Evolutionary conservation across 2,113 vertebrate genomes (phyloP).

Genomic region (Sterna hirundo): DNA sequence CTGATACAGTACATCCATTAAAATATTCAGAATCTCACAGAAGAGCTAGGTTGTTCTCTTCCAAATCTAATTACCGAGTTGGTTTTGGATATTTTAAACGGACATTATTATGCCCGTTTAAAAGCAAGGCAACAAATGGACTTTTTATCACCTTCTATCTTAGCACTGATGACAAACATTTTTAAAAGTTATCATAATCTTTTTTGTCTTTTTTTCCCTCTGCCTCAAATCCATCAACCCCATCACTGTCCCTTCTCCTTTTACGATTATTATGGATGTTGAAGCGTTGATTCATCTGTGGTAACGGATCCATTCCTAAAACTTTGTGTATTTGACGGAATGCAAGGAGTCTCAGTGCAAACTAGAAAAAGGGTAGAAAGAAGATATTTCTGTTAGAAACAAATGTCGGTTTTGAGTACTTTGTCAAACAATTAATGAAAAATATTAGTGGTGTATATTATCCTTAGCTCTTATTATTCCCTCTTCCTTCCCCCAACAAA

Average conservation of each 20-base stretch:
- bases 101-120: constrained; percentile 67
- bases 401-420: neutral
- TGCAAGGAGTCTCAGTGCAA: constrained; percentile 93
- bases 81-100: constrained; percentile 64
- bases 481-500: neutral
- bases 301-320: constrained; percentile 95
- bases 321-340: constrained; percentile 99
- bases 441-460: neutral
- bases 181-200: constrained; percentile 92
- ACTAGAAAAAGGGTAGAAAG: constrained; percentile 69
- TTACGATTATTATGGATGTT: constrained; percentile 93
- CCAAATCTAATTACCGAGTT: constrained; percentile 41
- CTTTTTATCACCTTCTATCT: constrained; percentile 39
- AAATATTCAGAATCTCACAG: constrained; percentile 54
- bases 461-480: neutral
- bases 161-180: constrained; percentile 59
- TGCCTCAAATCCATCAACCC: constrained; percentile 93
- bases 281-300: constrained; percentile 94
- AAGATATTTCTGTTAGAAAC: neutral
- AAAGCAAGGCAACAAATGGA: constrained; percentile 70
- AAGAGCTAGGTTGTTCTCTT: constrained; percentile 60
- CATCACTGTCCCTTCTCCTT: constrained; percentile 95
- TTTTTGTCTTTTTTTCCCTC: constrained; percentile 99
- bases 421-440: neutral
- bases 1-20: constrained; percentile 67